Evolutionary conservation across 1,140 invertebrate genomes (phyloP).

Genomic region (Cyclina sinensis): DNA sequence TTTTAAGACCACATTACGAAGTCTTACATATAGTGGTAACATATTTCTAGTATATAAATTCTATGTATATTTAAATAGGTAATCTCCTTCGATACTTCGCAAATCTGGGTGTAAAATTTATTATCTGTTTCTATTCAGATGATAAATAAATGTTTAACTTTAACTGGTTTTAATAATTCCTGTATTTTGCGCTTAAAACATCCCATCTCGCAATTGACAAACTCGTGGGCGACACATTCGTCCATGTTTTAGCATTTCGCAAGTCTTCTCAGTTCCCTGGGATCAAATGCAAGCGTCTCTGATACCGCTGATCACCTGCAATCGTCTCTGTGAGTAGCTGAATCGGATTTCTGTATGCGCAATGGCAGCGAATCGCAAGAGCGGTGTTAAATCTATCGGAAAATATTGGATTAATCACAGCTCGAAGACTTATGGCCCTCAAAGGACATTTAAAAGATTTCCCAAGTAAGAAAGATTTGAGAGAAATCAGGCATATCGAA

Average conservation of each 20-base stretch:
- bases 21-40: no score
- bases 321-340: slow-evolving; percentile 25
- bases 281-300: slow-evolving; percentile 25
- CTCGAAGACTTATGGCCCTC: slow-evolving; percentile 27
- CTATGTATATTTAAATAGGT: no score
- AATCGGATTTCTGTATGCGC: slow-evolving; percentile 27
- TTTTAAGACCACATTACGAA: no score
- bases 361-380: slow-evolving; percentile 27
- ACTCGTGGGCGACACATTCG: slow-evolving; percentile 5
- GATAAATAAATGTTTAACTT: no score
- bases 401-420: slow-evolving; percentile 46
- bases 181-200: no score
- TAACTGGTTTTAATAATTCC: no score
- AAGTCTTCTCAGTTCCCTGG: neutral
- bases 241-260: neutral
- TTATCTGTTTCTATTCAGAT: no score
- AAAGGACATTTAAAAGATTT: slow-evolving; percentile 39
- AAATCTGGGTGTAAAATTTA: no score
- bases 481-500: neutral
- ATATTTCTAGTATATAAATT: no score
- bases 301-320: neutral
- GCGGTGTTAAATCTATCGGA: slow-evolving; percentile 51
- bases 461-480: neutral
- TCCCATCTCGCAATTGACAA: neutral
- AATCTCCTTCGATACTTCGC: no score